These are phyloP conservation scores for Melanostoma mellinum DNA, from an alignment of 2,888 invertebrate species.

Conservation along the genomic window DNA sequence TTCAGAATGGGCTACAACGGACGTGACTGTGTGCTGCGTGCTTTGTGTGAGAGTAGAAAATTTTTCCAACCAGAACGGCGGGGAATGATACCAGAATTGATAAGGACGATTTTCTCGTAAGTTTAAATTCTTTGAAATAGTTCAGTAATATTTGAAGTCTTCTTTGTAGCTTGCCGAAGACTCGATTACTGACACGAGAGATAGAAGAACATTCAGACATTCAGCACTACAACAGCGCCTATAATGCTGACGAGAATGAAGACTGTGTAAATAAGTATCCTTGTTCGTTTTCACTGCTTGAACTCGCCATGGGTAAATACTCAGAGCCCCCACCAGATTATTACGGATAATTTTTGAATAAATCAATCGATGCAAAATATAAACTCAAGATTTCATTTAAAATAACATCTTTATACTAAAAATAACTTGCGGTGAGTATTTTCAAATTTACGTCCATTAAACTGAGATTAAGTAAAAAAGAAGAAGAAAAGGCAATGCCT, in stretches of 20 bases:
- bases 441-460: no score
- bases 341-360: slow-evolving; percentile 51
- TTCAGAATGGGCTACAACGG: slow-evolving; percentile 90
- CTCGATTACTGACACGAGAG: slow-evolving; percentile 85
- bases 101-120: slow-evolving; percentile 88
- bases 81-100: slow-evolving; percentile 87
- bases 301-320: slow-evolving; percentile 86
- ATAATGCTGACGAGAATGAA: slow-evolving; percentile 82
- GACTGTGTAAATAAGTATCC: slow-evolving; percentile 84
- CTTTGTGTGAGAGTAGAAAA: slow-evolving; percentile 89
- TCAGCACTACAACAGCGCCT: slow-evolving; percentile 86
- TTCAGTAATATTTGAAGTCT: not conserved
- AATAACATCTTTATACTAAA: no score
- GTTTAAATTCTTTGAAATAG: slow-evolving; percentile 72
- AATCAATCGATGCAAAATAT: no score
- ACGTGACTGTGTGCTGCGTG: slow-evolving; percentile 87
- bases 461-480: no score
- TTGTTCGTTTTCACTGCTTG: slow-evolving; percentile 88
- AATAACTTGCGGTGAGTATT: no score
- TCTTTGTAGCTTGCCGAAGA: slow-evolving; percentile 86
- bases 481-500: no score
- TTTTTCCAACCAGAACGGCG: slow-evolving; percentile 85
- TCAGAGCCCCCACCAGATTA: slow-evolving; percentile 78
- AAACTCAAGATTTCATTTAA: no score
- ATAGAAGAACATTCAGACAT: slow-evolving; percentile 87